Base-by-base conservation (phyloP, 2,113 vertebrate species). In the Verasper variegatus region DNA sequence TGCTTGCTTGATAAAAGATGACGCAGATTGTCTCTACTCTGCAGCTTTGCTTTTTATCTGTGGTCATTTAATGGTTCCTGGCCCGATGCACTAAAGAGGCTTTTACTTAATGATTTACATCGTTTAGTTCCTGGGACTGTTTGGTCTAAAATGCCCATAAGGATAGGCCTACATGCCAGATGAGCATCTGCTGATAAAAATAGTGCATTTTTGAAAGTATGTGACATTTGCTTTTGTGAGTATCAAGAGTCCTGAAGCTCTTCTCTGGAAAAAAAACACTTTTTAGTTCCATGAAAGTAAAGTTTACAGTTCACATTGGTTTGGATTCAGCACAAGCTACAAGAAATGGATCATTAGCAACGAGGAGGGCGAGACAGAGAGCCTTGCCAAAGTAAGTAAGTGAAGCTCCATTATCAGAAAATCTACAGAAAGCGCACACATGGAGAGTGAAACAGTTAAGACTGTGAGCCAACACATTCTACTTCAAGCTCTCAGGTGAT, bases 401-500 rank as follows among this genome's bases (percentile, higher is more conserved):
- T 42, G 40, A 42, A 42, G 40, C 40, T 42, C 40, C 40, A 13
- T 42, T 42, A 42, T 42, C 40, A 42, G 12, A 42, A 42, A 42
- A 35, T 23, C 14, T 21, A 18, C 5, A 24, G n/a, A 15, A 51
- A 10, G 7, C 21, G 56, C 54, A 14, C 13, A 21, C 26, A 17
- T 14, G n/a, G 13, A 49, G 14, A 78, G 11, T 3, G 27, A 42
- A 47, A 35, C 5, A 35, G 54, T 14, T 0, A 18, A 15, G 12
- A 57, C 13, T 26, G 18, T 15, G 49, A 65, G 40, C 11, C 40
- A 10, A 37, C 35, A 37, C 40, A 42, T 42, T 42, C 40, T 49
- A 31, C 26, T 21, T 60, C 2, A 55, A 24, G 2, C 40, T 80
- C 80, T 74, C 55, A 60, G 68, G 71, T 74, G 68, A 52, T 1